Evolutionary conservation across 2,888 invertebrate genomes (phyloP).

Genomic region (Orchestes rusci): DNA sequence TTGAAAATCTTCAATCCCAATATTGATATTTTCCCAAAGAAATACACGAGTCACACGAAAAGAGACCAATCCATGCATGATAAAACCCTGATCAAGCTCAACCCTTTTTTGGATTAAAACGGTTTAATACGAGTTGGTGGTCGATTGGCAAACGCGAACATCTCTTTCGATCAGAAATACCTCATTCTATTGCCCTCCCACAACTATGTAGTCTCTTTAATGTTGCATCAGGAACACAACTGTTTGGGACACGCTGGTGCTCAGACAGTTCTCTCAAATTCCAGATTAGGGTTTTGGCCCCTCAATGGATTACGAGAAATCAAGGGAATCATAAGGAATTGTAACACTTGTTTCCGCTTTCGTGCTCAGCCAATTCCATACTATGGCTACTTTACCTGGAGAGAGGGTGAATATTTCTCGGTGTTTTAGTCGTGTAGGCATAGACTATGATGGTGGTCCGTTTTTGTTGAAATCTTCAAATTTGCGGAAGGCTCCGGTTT

Average conservation of each 20-base stretch:
- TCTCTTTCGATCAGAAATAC: slow-evolving; percentile 17
- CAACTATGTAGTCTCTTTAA: slow-evolving; percentile 13
- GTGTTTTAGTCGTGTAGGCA: slow-evolving; percentile 13
- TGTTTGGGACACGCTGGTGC: slow-evolving; percentile 10
- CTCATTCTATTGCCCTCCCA: slow-evolving; percentile 19
- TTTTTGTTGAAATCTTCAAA: slow-evolving; percentile 1
- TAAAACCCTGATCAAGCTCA: slow-evolving; percentile 11
- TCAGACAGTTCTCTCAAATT: slow-evolving; percentile 9
- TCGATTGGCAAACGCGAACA: slow-evolving; percentile 14
- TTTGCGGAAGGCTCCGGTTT: background rate
- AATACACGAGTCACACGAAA: background rate
- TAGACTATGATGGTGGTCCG: slow-evolving; percentile 23
- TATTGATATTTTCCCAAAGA: background rate
- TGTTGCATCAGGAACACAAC: slow-evolving; percentile 4
- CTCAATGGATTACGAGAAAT: slow-evolving; percentile 14
- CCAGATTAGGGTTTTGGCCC: slow-evolving; percentile 19
- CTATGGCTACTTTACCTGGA: slow-evolving; percentile 8
- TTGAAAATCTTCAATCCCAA: slow-evolving; percentile 15
- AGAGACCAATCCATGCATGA: background rate
- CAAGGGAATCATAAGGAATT: slow-evolving; percentile 7
- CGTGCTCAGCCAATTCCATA: background rate
- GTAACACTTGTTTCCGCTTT: slow-evolving; percentile 9
- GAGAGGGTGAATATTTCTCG: slow-evolving; percentile 5
- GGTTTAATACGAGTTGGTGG: slow-evolving; percentile 21
- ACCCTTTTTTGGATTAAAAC: slow-evolving; percentile 18